Conservation (phyloP, 2,797 vertebrate species). For the Myotis findleyi region DNA sequence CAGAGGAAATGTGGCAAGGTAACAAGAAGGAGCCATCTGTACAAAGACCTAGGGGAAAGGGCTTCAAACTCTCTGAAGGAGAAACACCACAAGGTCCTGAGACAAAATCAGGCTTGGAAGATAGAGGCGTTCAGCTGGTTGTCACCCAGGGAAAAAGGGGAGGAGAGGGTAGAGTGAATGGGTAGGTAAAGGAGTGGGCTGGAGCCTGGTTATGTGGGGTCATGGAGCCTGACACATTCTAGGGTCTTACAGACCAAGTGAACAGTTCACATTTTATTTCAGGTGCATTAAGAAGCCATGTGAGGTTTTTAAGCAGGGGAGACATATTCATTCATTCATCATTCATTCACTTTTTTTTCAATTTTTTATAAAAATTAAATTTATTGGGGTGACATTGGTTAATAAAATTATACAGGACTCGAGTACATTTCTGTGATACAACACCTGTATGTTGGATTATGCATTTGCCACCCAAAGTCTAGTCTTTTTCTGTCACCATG, state of each 20-base stretch:
- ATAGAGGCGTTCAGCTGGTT: neutral
- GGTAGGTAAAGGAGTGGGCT: neutral
- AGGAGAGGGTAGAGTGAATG: neutral
- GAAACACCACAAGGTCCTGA: neutral
- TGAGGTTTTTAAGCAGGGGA: neutral
- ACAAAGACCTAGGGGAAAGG: neutral
- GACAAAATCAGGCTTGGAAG: neutral
- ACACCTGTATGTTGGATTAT: neutral
- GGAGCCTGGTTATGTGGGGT: neutral
- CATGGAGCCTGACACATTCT: neutral
- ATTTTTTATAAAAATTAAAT: neutral
- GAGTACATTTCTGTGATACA: too few species aligned
- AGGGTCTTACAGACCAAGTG: neutral
- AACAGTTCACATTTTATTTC: neutral
- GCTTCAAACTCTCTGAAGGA: neutral
- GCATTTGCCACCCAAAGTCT: neutral
- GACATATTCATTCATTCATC: neutral
- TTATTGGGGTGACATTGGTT: neutral
- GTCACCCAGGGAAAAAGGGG: neutral
- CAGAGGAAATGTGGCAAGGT: neutral
- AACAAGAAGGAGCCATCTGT: neutral
- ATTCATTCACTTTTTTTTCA: neutral
- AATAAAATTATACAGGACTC: neutral
- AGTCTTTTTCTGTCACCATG: neutral
- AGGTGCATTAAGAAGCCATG: neutral